Evolutionary conservation across 2,888 invertebrate species (phyloP), one percentile per base, ranked within the genome.

Genomic region (Rhagium mordax): DNA sequence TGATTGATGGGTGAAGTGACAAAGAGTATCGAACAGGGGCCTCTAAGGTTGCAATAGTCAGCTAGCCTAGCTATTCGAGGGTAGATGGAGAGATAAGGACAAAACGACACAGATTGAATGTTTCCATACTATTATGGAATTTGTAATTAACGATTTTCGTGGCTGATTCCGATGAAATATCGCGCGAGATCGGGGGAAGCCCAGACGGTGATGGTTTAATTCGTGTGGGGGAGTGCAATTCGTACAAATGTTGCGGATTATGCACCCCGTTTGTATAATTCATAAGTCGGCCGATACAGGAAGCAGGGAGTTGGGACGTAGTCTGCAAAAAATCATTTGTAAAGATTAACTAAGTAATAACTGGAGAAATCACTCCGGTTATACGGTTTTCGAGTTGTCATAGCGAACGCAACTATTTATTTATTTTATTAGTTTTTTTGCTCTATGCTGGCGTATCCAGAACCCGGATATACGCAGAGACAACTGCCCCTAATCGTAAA

Each of bases 1-100:
- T 51, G 65, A 65, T 71, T 71, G 71, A 71, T 71, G 66, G 47
- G 21, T 27, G n/a, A 49, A 27, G 60, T 65, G 65, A 71, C 71
- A 65, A 65, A 65, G 60, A 51, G 59, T 55, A 57, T 55, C 47
- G 60, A 68, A 59, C 24, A 15, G 16, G 10, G 48, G 24, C 59
- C 62, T 18, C 59, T 20, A 57, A 57, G 70, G 53, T 55, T 18
- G 47, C 16, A 27, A 57, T 71, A 49, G 61, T 18, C 48, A 61
- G 8, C 61, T n/a, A n/a, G n/a, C n/a, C n/a, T n/a, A n/a, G n/a
- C n/a, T 33, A 55, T 55, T n/a, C 15, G 15, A 55, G 61, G 49
- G 57, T 61, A 69, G 69, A 69, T 57, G 47, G 27, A 59, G n/a
- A n/a, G 68, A 68, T 68, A 59, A 68, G 51, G 49, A 60, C n/a